These are phyloP conservation scores for Heliconius aoede DNA, from an alignment of 2,888 invertebrate genomes.

Conservation along the genomic window DNA sequence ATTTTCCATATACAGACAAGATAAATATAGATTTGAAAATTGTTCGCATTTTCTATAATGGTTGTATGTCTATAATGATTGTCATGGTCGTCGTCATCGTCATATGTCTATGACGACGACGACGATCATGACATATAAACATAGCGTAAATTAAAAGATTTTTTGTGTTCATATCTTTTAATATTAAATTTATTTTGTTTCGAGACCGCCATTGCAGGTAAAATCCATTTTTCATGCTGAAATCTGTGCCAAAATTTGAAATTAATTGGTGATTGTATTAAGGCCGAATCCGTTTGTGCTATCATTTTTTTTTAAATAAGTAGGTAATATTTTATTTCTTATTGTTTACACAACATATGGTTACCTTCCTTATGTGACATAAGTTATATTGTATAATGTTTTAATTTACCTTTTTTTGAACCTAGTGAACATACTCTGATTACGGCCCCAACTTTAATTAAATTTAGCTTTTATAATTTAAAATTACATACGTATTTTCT, in stretches of 20 bases:
- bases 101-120: no score
- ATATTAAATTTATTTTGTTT: conserved; percentile 2
- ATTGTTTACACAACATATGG: neutral
- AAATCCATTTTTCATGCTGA: conserved; percentile 1
- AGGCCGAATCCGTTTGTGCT: conserved; percentile 7
- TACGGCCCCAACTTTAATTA: no score
- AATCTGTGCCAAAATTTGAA: conserved; percentile 6
- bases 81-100: no score
- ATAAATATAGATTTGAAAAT: no score
- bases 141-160: neutral
- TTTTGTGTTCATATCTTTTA: neutral
- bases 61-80: no score
- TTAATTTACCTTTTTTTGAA: no score
- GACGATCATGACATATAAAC: neutral
- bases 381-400: no score
- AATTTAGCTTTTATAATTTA: no score
- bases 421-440: no score
- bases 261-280: conserved; percentile 7
- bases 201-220: neutral
- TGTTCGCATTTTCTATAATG: neutral
- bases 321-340: neutral
- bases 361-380: no score
- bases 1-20: no score
- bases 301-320: neutral
- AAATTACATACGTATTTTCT: no score